These are phyloP conservation scores for Rhea americana DNA, from an alignment of 2,113 vertebrate species.

Conservation along the genomic window DNA sequence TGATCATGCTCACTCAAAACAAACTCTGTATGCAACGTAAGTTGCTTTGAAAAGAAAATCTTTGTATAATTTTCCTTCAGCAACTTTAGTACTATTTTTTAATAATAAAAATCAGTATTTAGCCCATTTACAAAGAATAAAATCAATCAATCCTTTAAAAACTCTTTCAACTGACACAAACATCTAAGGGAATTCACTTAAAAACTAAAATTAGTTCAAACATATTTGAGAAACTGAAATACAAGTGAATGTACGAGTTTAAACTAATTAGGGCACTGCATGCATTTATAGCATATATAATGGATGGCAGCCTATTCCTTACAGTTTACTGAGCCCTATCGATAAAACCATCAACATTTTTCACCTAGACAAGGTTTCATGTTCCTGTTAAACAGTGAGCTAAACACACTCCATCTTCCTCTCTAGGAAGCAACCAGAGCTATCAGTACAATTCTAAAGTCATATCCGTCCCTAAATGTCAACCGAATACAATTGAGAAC, in stretches of 20 bases:
- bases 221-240: not conserved
- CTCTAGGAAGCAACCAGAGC: not conserved
- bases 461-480: not conserved
- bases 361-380: conserved; percentile 48
- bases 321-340: conserved; percentile 59
- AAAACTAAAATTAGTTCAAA: not conserved
- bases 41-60: not conserved
- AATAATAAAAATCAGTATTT: conserved; percentile 14
- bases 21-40: not conserved
- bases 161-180: not conserved
- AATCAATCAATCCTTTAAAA: not conserved
- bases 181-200: not conserved
- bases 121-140: not conserved
- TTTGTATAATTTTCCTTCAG: not conserved
- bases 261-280: conserved; percentile 8
- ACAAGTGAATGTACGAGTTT: not conserved
- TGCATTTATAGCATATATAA: conserved; percentile 18
- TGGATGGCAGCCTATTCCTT: conserved; percentile 36
- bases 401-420: conserved; percentile 26
- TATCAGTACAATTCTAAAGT: not conserved
- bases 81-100: not conserved
- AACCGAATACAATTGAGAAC: not conserved
- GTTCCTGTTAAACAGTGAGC: conserved; percentile 9
- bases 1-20: not conserved
- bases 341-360: conserved; percentile 60